A percentile compares a stretch with the other conserved stretches of the same genome.
These are phyloP conservation scores for Protobothrops mucrosquamatus DNA, from an alignment of 2,113 vertebrate genomes.

Conservation along the genomic window DNA sequence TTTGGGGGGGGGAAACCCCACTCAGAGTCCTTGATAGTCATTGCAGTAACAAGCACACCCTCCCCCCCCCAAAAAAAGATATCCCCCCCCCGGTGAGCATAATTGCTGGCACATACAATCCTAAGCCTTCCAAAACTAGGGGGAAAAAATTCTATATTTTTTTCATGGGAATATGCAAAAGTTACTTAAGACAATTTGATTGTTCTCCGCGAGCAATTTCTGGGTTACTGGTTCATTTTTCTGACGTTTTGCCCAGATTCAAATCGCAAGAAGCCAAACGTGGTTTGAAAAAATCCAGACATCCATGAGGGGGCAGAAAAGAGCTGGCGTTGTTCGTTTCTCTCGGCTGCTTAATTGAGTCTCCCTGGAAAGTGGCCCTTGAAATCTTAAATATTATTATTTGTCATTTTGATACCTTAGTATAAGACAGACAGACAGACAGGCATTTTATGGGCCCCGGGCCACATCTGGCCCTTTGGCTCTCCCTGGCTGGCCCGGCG, in stretches of 20 bases:
- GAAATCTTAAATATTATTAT: neutral
- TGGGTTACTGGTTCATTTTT: neutral
- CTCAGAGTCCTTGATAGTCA: neutral
- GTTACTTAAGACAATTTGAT: neutral
- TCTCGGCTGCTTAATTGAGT: neutral
- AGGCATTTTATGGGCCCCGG: no score
- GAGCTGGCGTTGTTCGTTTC: neutral
- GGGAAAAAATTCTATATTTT: neutral
- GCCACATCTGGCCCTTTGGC: no score
- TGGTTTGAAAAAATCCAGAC: neutral
- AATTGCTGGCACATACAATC: neutral
- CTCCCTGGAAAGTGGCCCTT: neutral
- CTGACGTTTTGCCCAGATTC: neutral
- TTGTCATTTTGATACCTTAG: neutral
- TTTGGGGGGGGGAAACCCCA: neutral
- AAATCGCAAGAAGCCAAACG: neutral
- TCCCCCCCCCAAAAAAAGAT: rapidly evolving
- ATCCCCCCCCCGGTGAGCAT: neutral
- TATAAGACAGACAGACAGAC: no score
- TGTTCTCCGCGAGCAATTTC: neutral
- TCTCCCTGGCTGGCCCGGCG: no score
- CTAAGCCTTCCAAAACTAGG: neutral
- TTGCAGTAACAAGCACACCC: neutral
- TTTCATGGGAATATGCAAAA: neutral
- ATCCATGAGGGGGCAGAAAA: neutral